Percentiles rank a stretch among this genome's conserved stretches.
Evolutionary conservation across 2,888 invertebrate species (phyloP).

Genomic region (Drosophila paramelanica): DNA sequence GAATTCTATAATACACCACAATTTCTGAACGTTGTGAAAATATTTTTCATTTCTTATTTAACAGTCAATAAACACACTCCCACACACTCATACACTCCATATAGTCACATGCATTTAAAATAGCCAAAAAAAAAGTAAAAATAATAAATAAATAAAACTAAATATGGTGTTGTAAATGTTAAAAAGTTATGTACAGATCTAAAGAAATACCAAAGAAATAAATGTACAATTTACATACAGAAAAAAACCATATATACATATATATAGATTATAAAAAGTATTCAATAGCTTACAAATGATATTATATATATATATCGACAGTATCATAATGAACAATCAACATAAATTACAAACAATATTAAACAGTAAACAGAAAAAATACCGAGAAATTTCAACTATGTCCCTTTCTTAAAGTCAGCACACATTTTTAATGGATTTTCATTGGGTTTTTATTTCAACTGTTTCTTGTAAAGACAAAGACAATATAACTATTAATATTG

Average conservation of each 20-base stretch:
- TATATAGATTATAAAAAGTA: constrained; percentile 12
- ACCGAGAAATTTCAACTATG: constrained; percentile 35
- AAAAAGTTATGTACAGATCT: constrained; percentile 63
- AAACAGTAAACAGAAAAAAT: constrained; percentile 18
- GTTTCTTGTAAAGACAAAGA: not conserved
- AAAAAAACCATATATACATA: constrained; percentile 14
- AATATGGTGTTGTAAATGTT: constrained; percentile 70
- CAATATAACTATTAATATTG: not conserved
- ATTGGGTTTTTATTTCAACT: not conserved
- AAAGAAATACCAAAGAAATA: constrained; percentile 43
- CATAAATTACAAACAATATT: constrained; percentile 12
- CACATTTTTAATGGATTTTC: not conserved
- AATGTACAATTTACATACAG: constrained; percentile 51
- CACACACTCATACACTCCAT: constrained; percentile 20
- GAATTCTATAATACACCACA: constrained; percentile 38
- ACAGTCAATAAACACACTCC: constrained; percentile 19
- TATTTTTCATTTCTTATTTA: constrained; percentile 30
- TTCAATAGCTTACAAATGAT: constrained; percentile 30
- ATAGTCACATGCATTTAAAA: constrained; percentile 59
- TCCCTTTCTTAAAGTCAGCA: constrained; percentile 16
- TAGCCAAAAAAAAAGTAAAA: constrained; percentile 22
- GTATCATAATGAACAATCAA: constrained; percentile 30
- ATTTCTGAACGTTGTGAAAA: constrained; percentile 64
- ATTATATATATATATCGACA: constrained; percentile 26
- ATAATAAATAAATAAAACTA: not conserved